Conservation (phyloP, 2,113 vertebrate genomes). For the Megaceryle maxima region DNA sequence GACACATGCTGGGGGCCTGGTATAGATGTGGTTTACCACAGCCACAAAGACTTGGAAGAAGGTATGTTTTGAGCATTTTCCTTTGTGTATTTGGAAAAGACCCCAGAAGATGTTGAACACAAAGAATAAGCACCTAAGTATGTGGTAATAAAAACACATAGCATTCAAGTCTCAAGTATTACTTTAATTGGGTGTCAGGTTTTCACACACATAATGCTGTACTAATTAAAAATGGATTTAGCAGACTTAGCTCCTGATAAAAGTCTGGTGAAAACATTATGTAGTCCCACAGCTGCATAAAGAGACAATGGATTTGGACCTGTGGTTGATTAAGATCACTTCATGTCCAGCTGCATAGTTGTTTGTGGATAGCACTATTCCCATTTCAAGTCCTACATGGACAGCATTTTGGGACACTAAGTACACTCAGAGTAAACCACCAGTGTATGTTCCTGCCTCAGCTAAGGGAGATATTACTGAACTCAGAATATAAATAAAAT, state of each 20-base stretch:
- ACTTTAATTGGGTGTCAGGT: background rate
- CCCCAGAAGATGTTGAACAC: background rate
- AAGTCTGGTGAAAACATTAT: background rate
- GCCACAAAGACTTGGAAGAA: background rate
- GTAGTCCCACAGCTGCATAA: background rate
- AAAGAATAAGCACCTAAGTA: background rate
- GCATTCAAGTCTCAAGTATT: background rate
- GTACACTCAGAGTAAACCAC: background rate
- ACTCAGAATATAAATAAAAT: background rate
- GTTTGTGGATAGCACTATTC: background rate
- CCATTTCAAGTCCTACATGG: background rate
- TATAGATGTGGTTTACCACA: background rate
- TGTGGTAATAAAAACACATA: background rate
- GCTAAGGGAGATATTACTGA: background rate
- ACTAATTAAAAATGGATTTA: slow-evolving; percentile 9
- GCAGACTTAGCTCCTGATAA: background rate
- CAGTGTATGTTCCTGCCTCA: background rate
- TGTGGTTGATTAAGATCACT: background rate
- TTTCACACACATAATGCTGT: background rate
- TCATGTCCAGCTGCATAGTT: background rate
- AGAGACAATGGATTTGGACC: background rate
- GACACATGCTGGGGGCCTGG: background rate
- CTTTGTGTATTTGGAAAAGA: background rate
- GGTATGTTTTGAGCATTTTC: background rate
- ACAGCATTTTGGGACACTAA: background rate